These are phyloP conservation scores for Diarsia rubi DNA, from an alignment of 2,888 invertebrate species.

Conservation along the genomic window DNA sequence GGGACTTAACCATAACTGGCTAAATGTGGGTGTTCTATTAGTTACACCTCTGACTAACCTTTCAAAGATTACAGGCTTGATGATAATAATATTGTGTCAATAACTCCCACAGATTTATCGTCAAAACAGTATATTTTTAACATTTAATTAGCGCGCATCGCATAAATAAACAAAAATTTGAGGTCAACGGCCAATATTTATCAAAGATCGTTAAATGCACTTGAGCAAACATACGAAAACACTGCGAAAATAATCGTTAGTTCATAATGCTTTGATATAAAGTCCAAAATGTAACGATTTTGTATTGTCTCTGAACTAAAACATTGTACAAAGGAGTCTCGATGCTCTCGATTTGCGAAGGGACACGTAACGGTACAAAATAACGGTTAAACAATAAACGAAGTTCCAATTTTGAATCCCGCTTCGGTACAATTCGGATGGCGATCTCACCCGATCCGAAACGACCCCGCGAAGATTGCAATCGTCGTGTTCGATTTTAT, in stretches of 20 bases:
- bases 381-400: slow-evolving; percentile 85
- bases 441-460: slow-evolving; percentile 72
- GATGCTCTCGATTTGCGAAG: slow-evolving; percentile 82
- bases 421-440: slow-evolving; percentile 72
- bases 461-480: slow-evolving; percentile 74
- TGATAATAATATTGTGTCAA: not conserved
- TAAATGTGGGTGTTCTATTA: not conserved
- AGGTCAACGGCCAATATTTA: slow-evolving; percentile 66
- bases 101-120: slow-evolving; percentile 44
- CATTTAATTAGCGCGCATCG: slow-evolving; percentile 57
- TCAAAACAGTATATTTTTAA: slow-evolving; percentile 37
- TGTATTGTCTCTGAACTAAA: slow-evolving; percentile 39
- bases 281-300: slow-evolving; percentile 33
- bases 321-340: slow-evolving; percentile 53
- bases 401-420: slow-evolving; percentile 78
- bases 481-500: slow-evolving; percentile 69
- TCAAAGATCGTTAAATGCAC: slow-evolving; percentile 68
- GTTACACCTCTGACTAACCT: not conserved
- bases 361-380: slow-evolving; percentile 85
- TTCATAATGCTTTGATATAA: slow-evolving; percentile 18
- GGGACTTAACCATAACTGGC: not conserved
- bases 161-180: slow-evolving; percentile 58
- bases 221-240: slow-evolving; percentile 36
- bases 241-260: not conserved
- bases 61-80: not conserved